phyloP scores from a whole-genome alignment of 1,140 invertebrate species.

The Megathymus violae region DNA sequence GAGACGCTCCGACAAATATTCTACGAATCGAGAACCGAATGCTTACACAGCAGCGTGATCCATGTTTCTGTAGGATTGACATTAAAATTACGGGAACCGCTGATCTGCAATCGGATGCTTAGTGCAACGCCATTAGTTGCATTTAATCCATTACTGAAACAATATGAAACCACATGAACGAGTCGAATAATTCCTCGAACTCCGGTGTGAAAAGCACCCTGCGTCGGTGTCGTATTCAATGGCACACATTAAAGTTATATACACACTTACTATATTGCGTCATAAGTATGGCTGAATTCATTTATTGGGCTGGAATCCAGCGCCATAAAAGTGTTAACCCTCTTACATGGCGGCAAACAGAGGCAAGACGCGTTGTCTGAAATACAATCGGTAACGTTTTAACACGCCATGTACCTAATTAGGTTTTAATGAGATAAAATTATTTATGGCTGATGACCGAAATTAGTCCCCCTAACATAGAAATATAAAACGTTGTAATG shows the following conservation, averaged over 20 bases:
- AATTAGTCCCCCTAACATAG: too few relatives aligned
- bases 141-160: conserved; percentile 56
- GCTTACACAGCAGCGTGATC: conserved; percentile 73
- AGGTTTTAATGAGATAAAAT: too few relatives aligned
- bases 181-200: too few relatives aligned
- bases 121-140: conserved; percentile 45
- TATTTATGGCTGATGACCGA: too few relatives aligned
- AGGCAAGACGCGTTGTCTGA: conserved; percentile 53
- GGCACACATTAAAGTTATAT: neutral
- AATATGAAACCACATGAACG: neutral
- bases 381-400: conserved; percentile 28
- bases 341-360: conserved; percentile 60
- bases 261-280: conserved; percentile 63
- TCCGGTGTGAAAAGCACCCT: too few relatives aligned
- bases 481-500: too few relatives aligned
- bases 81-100: conserved; percentile 54
- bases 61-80: conserved; percentile 69
- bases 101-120: conserved; percentile 49
- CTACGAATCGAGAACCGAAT: conserved; percentile 25
- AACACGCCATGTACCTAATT: too few relatives aligned
- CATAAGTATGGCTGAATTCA: conserved; percentile 39
- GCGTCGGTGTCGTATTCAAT: neutral
- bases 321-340: conserved; percentile 46
- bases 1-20: too few relatives aligned
- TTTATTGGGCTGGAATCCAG: conserved; percentile 51